Evolutionary conservation across 2,113 vertebrate species (phyloP).

Genomic region (Pimephales promelas): DNA sequence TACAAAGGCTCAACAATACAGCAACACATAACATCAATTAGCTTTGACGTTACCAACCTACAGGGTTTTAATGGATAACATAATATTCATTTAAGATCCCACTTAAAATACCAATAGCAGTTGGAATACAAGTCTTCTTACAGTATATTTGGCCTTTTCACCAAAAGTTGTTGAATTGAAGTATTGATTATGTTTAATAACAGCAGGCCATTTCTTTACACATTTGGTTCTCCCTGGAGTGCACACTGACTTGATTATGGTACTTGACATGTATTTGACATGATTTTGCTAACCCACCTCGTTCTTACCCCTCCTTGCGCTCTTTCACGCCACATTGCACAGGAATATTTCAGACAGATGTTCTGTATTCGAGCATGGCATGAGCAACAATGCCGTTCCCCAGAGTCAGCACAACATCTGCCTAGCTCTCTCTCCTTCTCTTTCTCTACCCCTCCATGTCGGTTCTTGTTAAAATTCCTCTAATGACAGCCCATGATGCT

Average conservation of each 20-base stretch:
- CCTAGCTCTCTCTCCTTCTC: slow-evolving; percentile 16
- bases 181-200: slow-evolving; percentile 53
- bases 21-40: too few species aligned
- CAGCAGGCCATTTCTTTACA: slow-evolving; percentile 54
- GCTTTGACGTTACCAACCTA: too few species aligned
- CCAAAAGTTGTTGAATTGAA: too few species aligned
- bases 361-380: slow-evolving; percentile 51
- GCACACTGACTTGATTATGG: slow-evolving; percentile 60
- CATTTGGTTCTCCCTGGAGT: slow-evolving; percentile 8
- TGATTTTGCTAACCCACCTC: slow-evolving; percentile 48
- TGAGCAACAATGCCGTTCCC: slow-evolving; percentile 24
- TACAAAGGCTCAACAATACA: too few species aligned
- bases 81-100: too few species aligned
- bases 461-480: slow-evolving; percentile 47
- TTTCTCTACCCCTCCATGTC: slow-evolving; percentile 34
- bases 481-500: slow-evolving; percentile 49
- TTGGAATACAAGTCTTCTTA: too few species aligned
- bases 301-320: slow-evolving; percentile 26
- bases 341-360: slow-evolving; percentile 66
- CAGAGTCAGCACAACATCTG: slow-evolving; percentile 2
- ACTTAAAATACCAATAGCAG: too few species aligned
- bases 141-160: too few species aligned
- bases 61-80: too few species aligned
- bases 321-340: slow-evolving; percentile 61
- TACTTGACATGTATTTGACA: slow-evolving; percentile 58